These are phyloP conservation scores for Arothron firmamentum DNA, from an alignment of 2,113 vertebrate species.

Conservation along the genomic window DNA sequence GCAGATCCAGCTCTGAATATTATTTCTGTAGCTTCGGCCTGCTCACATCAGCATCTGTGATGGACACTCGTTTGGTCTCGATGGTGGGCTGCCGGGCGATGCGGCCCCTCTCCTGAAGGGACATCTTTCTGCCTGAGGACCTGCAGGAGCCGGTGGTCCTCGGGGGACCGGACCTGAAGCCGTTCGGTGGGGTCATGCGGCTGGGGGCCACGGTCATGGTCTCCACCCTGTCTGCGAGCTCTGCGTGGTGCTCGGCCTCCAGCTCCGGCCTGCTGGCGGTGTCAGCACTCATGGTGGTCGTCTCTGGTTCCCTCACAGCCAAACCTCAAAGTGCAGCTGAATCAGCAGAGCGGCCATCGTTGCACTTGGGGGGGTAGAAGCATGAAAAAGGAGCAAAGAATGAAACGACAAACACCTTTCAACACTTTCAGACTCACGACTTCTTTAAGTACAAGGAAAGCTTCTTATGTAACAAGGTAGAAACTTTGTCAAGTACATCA, in stretches of 20 bases:
- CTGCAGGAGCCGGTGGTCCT: constrained; percentile 48
- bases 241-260: constrained; percentile 66
- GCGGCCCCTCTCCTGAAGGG: constrained; percentile 85
- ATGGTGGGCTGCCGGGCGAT: constrained; percentile 84
- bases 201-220: constrained; percentile 74
- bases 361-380: constrained; percentile 4
- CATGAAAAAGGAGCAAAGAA: background rate
- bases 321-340: background rate
- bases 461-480: constrained; percentile 55
- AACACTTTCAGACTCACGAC: background rate
- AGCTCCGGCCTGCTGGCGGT: constrained; percentile 42
- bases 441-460: constrained; percentile 30
- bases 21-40: background rate
- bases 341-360: constrained; percentile 20
- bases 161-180: constrained; percentile 50
- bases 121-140: constrained; percentile 84
- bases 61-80: constrained; percentile 88
- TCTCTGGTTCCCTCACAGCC: constrained; percentile 10
- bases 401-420: no score
- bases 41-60: constrained; percentile 85
- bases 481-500: constrained; percentile 9
- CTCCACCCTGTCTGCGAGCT: constrained; percentile 83
- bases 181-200: constrained; percentile 46
- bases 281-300: constrained; percentile 54
- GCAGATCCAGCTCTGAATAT: background rate